Evolutionary conservation across 1,140 invertebrate genomes (phyloP).

Genomic region (Drosophila erecta): DNA sequence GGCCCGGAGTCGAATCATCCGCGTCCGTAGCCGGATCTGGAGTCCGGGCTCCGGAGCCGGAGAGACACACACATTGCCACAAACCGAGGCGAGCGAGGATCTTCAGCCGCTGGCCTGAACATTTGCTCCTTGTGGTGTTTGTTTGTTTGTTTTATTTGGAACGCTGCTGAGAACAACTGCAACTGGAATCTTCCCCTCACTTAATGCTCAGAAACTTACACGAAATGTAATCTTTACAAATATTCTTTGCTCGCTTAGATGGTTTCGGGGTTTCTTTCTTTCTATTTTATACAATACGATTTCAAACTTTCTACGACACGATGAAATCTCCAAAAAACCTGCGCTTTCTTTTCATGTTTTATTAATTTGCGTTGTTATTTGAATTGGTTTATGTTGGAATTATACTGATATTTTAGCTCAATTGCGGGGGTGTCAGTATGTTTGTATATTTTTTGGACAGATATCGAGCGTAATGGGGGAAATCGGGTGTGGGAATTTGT

Average conservation of each 20-base stretch:
- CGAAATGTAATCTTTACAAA: conserved; percentile 63
- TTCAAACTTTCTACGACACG: conserved; percentile 73
- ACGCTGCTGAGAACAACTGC: conserved; percentile 78
- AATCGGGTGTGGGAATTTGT: conserved; percentile 39
- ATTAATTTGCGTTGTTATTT: conserved; percentile 46
- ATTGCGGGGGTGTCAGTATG: conserved; percentile 30
- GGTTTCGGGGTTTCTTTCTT: conserved; percentile 4
- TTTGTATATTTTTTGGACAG: conserved; percentile 31
- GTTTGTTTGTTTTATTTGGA: conserved; percentile 49
- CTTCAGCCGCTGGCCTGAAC: conserved; percentile 67
- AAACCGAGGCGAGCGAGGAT: conserved; percentile 62
- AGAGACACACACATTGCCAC: conserved; percentile 77
- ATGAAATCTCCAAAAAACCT: conserved; percentile 62
- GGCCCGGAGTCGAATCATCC: conserved; percentile 23
- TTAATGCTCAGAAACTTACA: conserved; percentile 49
- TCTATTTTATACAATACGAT: conserved; percentile 64
- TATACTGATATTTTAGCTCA: conserved; percentile 47
- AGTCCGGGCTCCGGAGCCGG: conserved; percentile 28
- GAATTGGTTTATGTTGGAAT: conserved; percentile 43
- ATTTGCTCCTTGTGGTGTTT: conserved; percentile 40
- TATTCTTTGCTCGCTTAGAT: conserved; percentile 35
- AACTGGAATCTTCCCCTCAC: conserved; percentile 69
- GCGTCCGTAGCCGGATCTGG: conserved; percentile 1
- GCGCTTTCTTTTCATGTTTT: conserved; percentile 41
- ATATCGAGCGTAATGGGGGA: conserved; percentile 36